Base-by-base conservation (phyloP, 2,797 vertebrate genomes). In the Numenius phaeopus region DNA sequence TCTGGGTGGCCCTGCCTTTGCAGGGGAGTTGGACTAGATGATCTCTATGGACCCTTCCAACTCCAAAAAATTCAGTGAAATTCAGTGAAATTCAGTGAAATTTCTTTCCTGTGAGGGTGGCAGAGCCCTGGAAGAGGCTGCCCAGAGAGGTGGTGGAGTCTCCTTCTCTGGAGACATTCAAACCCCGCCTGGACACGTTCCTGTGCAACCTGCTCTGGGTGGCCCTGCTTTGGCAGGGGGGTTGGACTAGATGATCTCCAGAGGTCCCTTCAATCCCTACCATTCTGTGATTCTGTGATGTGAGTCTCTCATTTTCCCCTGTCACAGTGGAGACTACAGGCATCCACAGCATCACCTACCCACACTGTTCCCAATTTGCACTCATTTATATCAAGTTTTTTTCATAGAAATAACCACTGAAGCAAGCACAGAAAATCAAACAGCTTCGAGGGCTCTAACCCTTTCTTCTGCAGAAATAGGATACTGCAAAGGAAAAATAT, bases 331-430 rank as follows among this genome's bases (percentile, higher is more conserved):
- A 85, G 24, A 72, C 65, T 24, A 65, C 19, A 64, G 22, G 11
- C 22, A 54, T 39, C 49, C 54, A 47, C 30, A 85, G 39, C 54
- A 57, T 71, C 44, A 58, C 14, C 49, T 55, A 23, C 49, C 23
- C 15, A 34, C 11, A 21, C 17, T 0, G 3, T 22, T 83, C 50
- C 27, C 20, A 30, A 55, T 42, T 46, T 77, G 3, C 23, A 34
- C 37, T 30, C 2, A 7, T 34, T 61, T 32, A 29, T 13, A 39
- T 37, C 47, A 0, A 1, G 1, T 21, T n/a, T 30, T 44, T 37
- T 26, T 42, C 7, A 9, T 8, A 67, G 49, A 44, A 52, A 75
- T 39, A 42, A 11, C 24, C 24, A 21, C 65, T 23, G 21, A 94
- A 64, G 22, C 20, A 64, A 86, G 14, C 18, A 75, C 65, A 69